Conservation (phyloP, 2,888 invertebrate genomes). For the Cantharis rustica region DNA sequence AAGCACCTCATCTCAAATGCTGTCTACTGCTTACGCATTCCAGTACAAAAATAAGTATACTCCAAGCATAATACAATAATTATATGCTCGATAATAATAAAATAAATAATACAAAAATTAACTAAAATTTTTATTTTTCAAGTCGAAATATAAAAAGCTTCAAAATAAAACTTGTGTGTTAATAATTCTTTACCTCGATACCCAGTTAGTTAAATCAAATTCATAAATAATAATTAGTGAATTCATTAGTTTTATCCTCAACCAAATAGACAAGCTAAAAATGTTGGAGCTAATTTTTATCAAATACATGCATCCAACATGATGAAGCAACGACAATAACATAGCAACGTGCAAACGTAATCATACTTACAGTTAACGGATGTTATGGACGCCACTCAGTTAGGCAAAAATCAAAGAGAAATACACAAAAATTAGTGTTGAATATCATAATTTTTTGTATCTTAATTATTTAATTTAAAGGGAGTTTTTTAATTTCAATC, state of each 20-base stretch:
- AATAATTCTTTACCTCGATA: not conserved
- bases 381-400: slow-evolving; percentile 58
- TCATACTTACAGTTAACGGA: slow-evolving; percentile 57
- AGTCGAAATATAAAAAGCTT: not conserved
- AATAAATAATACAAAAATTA: not conserved
- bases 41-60: not conserved
- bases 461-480: slow-evolving; percentile 9
- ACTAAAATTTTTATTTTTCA: not conserved
- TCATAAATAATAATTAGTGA: slow-evolving; percentile 47
- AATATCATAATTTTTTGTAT: slow-evolving; percentile 25
- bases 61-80: not conserved
- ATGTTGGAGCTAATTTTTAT: slow-evolving; percentile 15
- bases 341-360: slow-evolving; percentile 40
- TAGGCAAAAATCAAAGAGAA: slow-evolving; percentile 60
- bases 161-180: not conserved
- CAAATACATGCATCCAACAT: slow-evolving; percentile 23
- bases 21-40: not conserved
- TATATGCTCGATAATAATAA: not conserved
- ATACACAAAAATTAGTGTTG: slow-evolving; percentile 53
- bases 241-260: slow-evolving; percentile 55
- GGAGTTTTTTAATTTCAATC: not conserved
- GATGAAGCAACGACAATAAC: slow-evolving; percentile 26
- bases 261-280: slow-evolving; percentile 39
- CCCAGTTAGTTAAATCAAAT: slow-evolving; percentile 7
- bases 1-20: not conserved